Evolutionary conservation across 2,888 invertebrate genomes (phyloP).

Genomic region (Lomographa bimaculata): DNA sequence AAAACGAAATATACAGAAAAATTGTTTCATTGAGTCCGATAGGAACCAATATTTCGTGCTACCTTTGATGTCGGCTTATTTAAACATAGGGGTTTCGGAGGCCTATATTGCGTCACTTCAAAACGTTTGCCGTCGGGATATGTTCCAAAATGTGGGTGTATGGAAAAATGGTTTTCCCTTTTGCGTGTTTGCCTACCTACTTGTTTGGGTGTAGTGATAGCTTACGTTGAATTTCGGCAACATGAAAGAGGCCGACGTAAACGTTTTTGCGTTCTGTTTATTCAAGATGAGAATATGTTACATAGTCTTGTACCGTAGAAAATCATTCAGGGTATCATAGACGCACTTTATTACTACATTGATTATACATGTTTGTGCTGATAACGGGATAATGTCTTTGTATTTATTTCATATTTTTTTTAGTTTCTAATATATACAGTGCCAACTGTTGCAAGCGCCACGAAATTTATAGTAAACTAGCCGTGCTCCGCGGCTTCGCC

Average conservation of each 20-base stretch:
- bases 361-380: too few relatives aligned
- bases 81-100: constrained; percentile 62
- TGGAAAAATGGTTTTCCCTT: constrained; percentile 40
- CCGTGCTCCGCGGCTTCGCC: too few relatives aligned
- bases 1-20: constrained; percentile 42
- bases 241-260: constrained; percentile 21
- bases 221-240: constrained; percentile 11
- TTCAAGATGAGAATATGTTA: constrained; percentile 26
- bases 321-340: too few relatives aligned
- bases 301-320: constrained; percentile 4
- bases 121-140: constrained; percentile 47
- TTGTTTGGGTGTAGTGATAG: constrained; percentile 28
- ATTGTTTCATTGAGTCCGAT: constrained; percentile 57
- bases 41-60: constrained; percentile 52
- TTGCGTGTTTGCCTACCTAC: constrained; percentile 29
- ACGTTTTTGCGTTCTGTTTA: constrained; percentile 21
- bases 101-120: constrained; percentile 62
- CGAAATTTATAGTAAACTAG: too few relatives aligned
- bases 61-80: constrained; percentile 74
- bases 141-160: constrained; percentile 41
- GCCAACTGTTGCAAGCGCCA: too few relatives aligned
- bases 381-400: too few relatives aligned
- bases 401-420: too few relatives aligned
- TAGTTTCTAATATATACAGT: too few relatives aligned
- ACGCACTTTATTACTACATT: too few relatives aligned